Percentiles rank a stretch among this genome's conserved stretches.
phyloP scores from a whole-genome alignment of 2,113 vertebrate species.

The Taurulus bubalis region DNA sequence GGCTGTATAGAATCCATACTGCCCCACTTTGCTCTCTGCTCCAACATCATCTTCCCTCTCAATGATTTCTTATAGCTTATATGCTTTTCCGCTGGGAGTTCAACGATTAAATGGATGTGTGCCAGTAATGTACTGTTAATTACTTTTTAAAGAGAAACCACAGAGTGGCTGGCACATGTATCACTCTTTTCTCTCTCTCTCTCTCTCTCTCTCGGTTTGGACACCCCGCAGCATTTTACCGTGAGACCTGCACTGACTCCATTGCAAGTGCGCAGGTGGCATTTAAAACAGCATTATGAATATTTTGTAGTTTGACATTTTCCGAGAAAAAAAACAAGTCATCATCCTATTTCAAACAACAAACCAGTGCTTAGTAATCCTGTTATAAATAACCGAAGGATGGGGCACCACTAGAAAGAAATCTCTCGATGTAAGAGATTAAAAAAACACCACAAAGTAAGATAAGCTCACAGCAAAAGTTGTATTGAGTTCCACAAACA shows the following conservation, averaged over 20 bases:
- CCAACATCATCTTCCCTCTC: conserved; percentile 60
- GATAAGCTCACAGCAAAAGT: conserved; percentile 8
- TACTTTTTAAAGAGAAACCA: conserved; percentile 71
- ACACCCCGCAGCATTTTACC: conserved; percentile 51
- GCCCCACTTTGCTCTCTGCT: conserved; percentile 56
- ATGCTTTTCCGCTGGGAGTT: conserved; percentile 63
- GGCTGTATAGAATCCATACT: conserved; percentile 77
- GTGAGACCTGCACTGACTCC: conserved; percentile 59
- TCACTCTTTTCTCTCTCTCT: conserved; percentile 50
- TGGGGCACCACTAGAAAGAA: not conserved
- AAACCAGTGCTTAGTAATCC: not conserved
- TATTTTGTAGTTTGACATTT: conserved; percentile 48
- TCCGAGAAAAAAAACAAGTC: not conserved
- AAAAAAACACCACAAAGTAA: conserved; percentile 32
- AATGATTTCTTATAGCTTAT: conserved; percentile 61
- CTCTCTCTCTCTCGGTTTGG: conserved; percentile 48
- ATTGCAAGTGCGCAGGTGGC: conserved; percentile 63
- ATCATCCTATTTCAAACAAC: not conserved
- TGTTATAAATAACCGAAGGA: not conserved
- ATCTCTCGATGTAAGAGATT: not conserved
- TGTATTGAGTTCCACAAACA: conserved; percentile 18
- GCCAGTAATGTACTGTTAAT: conserved; percentile 76
- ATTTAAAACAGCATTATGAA: conserved; percentile 39
- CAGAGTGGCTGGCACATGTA: conserved; percentile 42
- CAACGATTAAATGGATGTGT: conserved; percentile 71